phyloP scores from a whole-genome alignment of 1,140 invertebrate species.

The Drosophila bipectinata region DNA sequence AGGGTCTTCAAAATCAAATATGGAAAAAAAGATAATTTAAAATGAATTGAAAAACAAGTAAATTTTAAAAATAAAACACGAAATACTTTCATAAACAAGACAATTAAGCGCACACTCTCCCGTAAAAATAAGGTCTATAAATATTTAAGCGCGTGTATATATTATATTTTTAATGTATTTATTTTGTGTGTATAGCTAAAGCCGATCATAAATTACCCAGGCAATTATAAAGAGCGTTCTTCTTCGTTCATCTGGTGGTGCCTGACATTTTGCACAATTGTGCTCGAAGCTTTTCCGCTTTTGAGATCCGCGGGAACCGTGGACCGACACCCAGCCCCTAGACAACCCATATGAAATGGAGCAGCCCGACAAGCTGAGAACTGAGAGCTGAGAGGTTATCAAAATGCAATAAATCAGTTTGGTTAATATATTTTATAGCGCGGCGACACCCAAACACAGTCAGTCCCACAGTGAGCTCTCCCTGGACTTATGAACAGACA shows the following conservation, averaged over 20 bases:
- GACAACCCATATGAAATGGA: constrained; percentile 12
- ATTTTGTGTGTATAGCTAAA: constrained; percentile 26
- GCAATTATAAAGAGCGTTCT: constrained; percentile 67
- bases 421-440: constrained; percentile 71
- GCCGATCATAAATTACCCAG: constrained; percentile 63
- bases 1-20: constrained; percentile 1
- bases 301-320: constrained; percentile 13
- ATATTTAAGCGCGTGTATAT: constrained; percentile 26
- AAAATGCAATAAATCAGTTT: constrained; percentile 79
- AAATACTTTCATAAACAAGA: constrained; percentile 66
- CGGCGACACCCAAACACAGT: constrained; percentile 55
- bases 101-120: constrained; percentile 54
- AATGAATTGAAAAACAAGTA: constrained; percentile 1
- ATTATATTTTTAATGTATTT: constrained; percentile 33
- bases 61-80: constrained; percentile 19
- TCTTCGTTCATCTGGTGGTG: constrained; percentile 14
- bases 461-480: constrained; percentile 9
- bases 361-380: constrained; percentile 45
- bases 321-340: constrained; percentile 33
- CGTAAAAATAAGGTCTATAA: constrained; percentile 27
- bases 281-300: constrained; percentile 48
- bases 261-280: constrained; percentile 65
- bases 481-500: constrained; percentile 67
- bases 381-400: constrained; percentile 64
- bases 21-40: neutral